A percentile compares a stretch with the other conserved stretches of the same genome.
Evolutionary conservation across 2,113 vertebrate species (phyloP).

Genomic region (Chloebia gouldiae): DNA sequence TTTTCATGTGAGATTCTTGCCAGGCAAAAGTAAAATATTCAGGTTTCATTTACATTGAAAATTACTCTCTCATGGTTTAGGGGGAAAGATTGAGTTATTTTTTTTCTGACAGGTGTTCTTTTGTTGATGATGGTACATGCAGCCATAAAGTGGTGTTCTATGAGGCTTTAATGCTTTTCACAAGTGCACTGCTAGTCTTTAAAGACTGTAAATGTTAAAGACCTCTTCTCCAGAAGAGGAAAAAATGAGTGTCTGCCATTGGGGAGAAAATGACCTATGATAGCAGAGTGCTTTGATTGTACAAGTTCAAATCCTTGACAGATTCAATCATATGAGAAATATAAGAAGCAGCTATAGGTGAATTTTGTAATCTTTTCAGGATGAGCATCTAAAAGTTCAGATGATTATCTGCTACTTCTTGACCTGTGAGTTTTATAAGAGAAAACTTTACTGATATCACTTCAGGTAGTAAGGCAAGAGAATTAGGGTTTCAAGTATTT

Average conservation of each 20-base stretch:
- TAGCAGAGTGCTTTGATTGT: neutral
- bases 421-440: neutral
- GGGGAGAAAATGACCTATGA: constrained; percentile 25
- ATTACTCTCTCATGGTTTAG: constrained; percentile 34
- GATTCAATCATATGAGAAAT: neutral
- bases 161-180: neutral
- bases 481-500: neutral
- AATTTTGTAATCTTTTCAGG: neutral
- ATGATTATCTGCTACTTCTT: neutral
- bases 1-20: constrained; percentile 23
- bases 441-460: neutral
- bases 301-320: constrained; percentile 21
- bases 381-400: neutral
- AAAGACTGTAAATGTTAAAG: constrained; percentile 15
- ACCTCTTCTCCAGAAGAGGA: neutral
- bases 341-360: neutral
- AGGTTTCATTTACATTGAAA: constrained; percentile 55
- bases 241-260: neutral
- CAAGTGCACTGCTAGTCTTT: neutral
- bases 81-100: neutral
- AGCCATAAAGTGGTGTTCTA: neutral
- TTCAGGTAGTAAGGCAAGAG: neutral
- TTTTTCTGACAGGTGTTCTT: constrained; percentile 42
- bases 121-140: neutral
- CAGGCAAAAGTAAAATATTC: constrained; percentile 46